These are phyloP conservation scores for Timandra comae DNA, from an alignment of 2,888 invertebrate genomes.

Conservation along the genomic window DNA sequence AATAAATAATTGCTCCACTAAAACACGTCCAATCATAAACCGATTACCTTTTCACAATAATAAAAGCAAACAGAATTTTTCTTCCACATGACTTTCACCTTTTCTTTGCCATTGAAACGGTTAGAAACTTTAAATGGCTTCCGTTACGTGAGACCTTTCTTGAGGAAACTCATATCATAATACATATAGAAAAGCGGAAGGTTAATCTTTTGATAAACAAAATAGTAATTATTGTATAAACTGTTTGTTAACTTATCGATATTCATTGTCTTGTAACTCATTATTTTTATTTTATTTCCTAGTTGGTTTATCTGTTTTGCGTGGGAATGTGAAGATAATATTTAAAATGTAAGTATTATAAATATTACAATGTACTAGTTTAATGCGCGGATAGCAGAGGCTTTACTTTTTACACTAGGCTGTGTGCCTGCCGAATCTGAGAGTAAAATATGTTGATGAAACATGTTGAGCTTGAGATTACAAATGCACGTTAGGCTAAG, in stretches of 20 bases:
- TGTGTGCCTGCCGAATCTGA: no score
- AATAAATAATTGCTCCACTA: no score
- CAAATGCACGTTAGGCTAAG: no score
- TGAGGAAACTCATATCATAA: constrained; percentile 45
- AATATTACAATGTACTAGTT: no score
- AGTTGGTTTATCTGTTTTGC: constrained; percentile 2
- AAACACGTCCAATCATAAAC: no score
- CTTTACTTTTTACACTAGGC: no score
- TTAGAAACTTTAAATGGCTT: constrained; percentile 33
- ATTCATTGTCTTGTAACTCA: not conserved
- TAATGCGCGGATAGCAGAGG: no score
- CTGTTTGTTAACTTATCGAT: not conserved
- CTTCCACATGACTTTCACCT: constrained; percentile 11
- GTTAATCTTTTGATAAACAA: constrained; percentile 13
- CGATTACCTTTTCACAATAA: constrained; percentile 1
- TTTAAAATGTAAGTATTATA: no score
- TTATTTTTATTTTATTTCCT: constrained; percentile 3
- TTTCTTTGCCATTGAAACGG: constrained; percentile 32
- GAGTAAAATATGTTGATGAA: no score
- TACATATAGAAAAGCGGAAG: constrained; percentile 42
- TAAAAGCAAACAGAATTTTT: constrained; percentile 11
- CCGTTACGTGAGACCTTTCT: constrained; percentile 39
- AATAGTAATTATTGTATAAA: constrained; percentile 2
- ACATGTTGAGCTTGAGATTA: no score
- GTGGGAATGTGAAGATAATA: no score